Evolutionary conservation across 2,113 vertebrate genomes (phyloP), one percentile per base, ranked within the genome.

Genomic region (Nyctibius bracteatus): DNA sequence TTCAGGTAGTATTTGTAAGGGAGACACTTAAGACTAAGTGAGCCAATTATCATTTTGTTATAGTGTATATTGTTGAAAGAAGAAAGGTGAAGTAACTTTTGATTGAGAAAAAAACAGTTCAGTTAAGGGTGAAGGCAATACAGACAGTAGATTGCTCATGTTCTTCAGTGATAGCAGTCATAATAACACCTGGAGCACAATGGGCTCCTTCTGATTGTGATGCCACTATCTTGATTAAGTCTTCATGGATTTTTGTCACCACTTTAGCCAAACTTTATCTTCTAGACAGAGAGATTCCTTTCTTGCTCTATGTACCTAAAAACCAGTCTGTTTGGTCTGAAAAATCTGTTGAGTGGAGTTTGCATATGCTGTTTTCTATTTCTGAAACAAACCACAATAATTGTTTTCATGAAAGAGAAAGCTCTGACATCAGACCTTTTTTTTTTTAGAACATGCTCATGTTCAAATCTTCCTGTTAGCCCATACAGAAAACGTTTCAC

Each of bases 311-410:
- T 25, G 30, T 59, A 61, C 12, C 3, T 55, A 28, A 52, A 54
- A 63, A 10, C 0, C 9, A 28, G 9, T 27, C 7, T 25, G 8
- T 35, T 23, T 44, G 17, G 13, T 57, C 28, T 68, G 59, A 73
- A 78, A 81, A 57, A 4, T 13, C 2, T 89, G 5, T 9, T 59
- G 7, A 0, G 3, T 9, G 7, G 6, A 3, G 2, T 73, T 14
- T 78, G 4, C 11, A 18, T 52, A 23, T 28, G 3, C 9, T 24
- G 3, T 35, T 75, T 63, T 55, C 12, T 35, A 25, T 79, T 81
- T 58, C 49, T 16, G n/a, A 90, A 68, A 39, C 2, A 66, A 52
- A 21, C 2, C 7, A 19, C 17, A 8, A 43, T 10, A 73, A 14
- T 23, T 63, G 31, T 66, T 62, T 62, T 74, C 17, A 44, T 47